Evolutionary conservation across 2,888 invertebrate genomes (phyloP).

Genomic region (Lepidocyrtoides sp.): DNA sequence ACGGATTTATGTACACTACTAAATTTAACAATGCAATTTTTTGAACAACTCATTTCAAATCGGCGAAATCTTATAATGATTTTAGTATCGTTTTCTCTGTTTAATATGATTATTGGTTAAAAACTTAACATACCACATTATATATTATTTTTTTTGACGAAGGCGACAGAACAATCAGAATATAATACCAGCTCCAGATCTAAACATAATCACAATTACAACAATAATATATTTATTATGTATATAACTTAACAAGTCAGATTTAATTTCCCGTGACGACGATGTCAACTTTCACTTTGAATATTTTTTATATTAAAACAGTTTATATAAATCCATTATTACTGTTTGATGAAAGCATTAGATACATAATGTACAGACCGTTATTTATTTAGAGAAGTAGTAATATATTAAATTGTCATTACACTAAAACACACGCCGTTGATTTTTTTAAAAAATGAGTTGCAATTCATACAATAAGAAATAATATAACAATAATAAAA

Average conservation of each 20-base stretch:
- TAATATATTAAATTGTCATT: not conserved
- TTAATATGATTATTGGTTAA: not conserved
- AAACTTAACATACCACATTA: not conserved
- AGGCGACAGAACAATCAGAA: not conserved
- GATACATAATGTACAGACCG: slow-evolving; percentile 77
- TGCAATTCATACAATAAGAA: not conserved
- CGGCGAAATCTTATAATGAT: not conserved
- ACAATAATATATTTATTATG: slow-evolving; percentile 11
- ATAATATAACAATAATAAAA: slow-evolving; percentile 1
- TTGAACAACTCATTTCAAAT: not conserved
- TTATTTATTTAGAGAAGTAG: not conserved
- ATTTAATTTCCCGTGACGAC: slow-evolving; percentile 54
- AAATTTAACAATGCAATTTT: not conserved
- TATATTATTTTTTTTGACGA: slow-evolving; percentile 8
- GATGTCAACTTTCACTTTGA: slow-evolving; percentile 20
- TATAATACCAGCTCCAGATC: not conserved
- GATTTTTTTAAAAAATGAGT: slow-evolving; percentile 17
- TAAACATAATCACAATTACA: slow-evolving; percentile 7
- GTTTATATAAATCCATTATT: slow-evolving; percentile 55
- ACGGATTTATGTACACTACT: not conserved
- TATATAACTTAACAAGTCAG: slow-evolving; percentile 56
- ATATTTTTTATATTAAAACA: not conserved
- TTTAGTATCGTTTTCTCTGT: not conserved
- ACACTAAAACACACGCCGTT: slow-evolving; percentile 22
- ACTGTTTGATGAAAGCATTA: slow-evolving; percentile 79